These are phyloP conservation scores for Caradrina kadenii DNA, from an alignment of 2,888 invertebrate genomes.

Conservation along the genomic window DNA sequence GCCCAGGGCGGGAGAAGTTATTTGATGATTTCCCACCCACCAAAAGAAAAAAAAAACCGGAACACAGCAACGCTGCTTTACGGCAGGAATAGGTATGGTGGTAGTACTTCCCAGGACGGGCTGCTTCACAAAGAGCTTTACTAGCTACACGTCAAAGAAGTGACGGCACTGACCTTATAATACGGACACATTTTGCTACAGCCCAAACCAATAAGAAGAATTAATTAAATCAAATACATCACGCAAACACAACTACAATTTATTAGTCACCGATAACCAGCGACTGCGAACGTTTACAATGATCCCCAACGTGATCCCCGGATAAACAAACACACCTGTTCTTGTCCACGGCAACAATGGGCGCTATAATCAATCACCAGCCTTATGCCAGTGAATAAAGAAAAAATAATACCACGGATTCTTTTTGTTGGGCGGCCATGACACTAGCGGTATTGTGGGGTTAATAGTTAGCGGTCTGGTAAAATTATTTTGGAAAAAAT, in stretches of 20 bases:
- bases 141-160: no score
- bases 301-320: slow-evolving; percentile 43
- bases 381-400: slow-evolving; percentile 67
- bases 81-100: no score
- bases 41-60: no score
- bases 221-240: slow-evolving; percentile 5
- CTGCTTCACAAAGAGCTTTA: no score
- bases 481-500: no score
- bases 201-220: neutral
- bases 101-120: no score
- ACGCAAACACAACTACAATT: slow-evolving; percentile 30
- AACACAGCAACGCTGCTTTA: no score
- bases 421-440: slow-evolving; percentile 63
- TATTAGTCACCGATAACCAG: slow-evolving; percentile 50
- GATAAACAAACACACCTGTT: slow-evolving; percentile 72
- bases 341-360: slow-evolving; percentile 65
- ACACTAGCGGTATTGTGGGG: slow-evolving; percentile 29
- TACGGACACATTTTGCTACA: no score
- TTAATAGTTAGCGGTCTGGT: no score
- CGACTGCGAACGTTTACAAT: slow-evolving; percentile 52
- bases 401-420: slow-evolving; percentile 75
- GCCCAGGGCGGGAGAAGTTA: no score
- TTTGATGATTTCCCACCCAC: no score
- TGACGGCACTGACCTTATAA: no score
- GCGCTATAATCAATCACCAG: slow-evolving; percentile 76